Evolutionary conservation across 2,797 vertebrate genomes (phyloP), one percentile per base, ranked within the genome.

Genomic region (Squalus acanthias): DNA sequence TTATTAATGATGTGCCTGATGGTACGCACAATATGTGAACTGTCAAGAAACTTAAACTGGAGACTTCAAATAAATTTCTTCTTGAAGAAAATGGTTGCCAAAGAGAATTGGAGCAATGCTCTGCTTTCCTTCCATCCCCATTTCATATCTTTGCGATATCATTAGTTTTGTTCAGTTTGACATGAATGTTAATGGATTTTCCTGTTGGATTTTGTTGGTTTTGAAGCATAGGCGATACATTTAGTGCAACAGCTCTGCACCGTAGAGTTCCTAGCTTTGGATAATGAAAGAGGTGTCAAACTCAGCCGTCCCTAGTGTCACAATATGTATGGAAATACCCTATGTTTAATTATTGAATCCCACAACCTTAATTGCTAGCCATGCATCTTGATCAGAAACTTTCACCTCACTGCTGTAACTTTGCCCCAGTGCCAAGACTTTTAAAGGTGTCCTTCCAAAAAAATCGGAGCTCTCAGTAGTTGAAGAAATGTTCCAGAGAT

Each of bases 241-340:
- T 92, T 60, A 92, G 57, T 92, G 22, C 12, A 92, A 92, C 9
- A 65, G 74, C 33, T 76, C 74, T 76, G 74, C 74, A 76, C 74
- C 9, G 29, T 7, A 15, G 29, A 92, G 89, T 33, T 92, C 33
- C 13, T 10, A 65, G 89, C 15, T 29, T 92, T 92, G 29, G 29
- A 65, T 92, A 65, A n/a, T 92, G 57, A n/a, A 92, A 65, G 89
- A 92, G 89, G 17, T 20, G 17, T 65, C 29, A 65, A 60, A 63
- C 33, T 6, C 89, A 65, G 29, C 13, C 60, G n/a, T 33, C 57
- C 26, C 60, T 17, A 39, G 57, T 92, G 24, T 60, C 57, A 92
- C 88, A 91, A 33, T 53, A 89, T 60, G 2, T 89, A 87, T 87
- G 88, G 88, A 91, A 91, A 91, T 91, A 63, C 88, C 13, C 57